Evolutionary conservation across 92 coral and sea anemone genomes (phyloP).

Genomic region (Parazoanthus darwini): DNA sequence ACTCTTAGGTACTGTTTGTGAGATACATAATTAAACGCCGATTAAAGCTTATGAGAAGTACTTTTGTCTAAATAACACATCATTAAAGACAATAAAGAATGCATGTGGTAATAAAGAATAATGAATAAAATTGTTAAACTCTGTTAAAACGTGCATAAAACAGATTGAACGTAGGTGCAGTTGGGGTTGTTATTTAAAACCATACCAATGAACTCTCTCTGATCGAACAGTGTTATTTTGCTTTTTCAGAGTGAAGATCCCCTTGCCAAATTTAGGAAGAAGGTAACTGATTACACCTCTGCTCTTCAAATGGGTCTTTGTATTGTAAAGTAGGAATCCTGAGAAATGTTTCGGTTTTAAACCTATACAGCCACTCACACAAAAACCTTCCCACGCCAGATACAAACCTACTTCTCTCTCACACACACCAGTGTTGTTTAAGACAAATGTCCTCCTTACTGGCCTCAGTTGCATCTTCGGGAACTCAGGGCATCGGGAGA

Average conservation of each 20-base stretch:
- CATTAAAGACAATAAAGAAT: not conserved
- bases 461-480: too few species aligned
- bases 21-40: not conserved
- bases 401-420: too few species aligned
- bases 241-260: constrained; percentile 26
- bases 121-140: not conserved
- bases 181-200: not conserved
- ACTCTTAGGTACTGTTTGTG: not conserved
- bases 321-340: too few species aligned
- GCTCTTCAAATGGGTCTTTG: too few species aligned
- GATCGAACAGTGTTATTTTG: not conserved
- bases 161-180: not conserved
- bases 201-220: not conserved
- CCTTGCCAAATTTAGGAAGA: constrained; percentile 21
- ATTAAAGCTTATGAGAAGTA: not conserved
- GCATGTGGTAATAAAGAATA: not conserved
- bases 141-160: not conserved
- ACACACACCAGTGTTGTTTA: too few species aligned
- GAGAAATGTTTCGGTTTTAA: too few species aligned
- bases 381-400: too few species aligned
- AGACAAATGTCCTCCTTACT: too few species aligned
- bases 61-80: not conserved
- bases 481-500: too few species aligned
- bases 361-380: too few species aligned
- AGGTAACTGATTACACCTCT: not conserved